phyloP scores from a whole-genome alignment of 2,888 invertebrate species.

The Agriopis leucophaearia region DNA sequence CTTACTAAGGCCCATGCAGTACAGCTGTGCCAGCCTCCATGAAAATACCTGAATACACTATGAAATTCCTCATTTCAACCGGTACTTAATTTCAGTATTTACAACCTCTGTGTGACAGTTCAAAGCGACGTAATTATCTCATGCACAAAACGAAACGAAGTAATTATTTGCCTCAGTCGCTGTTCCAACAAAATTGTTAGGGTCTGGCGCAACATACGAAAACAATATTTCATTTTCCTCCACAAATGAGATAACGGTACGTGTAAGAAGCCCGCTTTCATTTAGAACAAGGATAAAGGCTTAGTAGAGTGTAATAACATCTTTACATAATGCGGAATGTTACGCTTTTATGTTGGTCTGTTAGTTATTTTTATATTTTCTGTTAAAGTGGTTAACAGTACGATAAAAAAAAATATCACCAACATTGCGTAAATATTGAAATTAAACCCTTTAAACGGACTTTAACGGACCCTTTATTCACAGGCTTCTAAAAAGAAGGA shows the following conservation, averaged over 20 bases:
- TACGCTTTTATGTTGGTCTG: conserved; percentile 6
- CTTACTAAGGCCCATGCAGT: background rate
- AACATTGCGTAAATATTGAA: too few species aligned
- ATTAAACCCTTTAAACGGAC: too few species aligned
- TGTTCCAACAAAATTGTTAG: conserved; percentile 41
- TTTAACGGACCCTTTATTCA: too few species aligned
- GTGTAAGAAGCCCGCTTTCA: conserved; percentile 56
- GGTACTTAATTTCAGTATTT: conserved; percentile 7
- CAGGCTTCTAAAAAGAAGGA: too few species aligned
- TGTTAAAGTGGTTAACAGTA: too few species aligned
- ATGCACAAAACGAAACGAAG: conserved; percentile 32
- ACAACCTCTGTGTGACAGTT: conserved; percentile 7
- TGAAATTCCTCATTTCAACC: conserved; percentile 3
- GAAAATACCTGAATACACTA: conserved; percentile 23
- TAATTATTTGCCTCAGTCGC: conserved; percentile 29
- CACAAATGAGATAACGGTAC: conserved; percentile 50
- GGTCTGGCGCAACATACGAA: conserved; percentile 45
- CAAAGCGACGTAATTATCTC: conserved; percentile 25
- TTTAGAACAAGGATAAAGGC: conserved; percentile 55
- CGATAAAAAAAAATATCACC: too few species aligned
- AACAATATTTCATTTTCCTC: conserved; percentile 45
- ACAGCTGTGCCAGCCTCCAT: background rate
- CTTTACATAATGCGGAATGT: conserved; percentile 10
- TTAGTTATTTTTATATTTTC: background rate
- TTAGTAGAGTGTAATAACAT: conserved; percentile 49